Percentiles rank a stretch among this genome's conserved stretches.
These are phyloP conservation scores for Syritta pipiens DNA, from an alignment of 2,888 invertebrate species.

Conservation along the genomic window DNA sequence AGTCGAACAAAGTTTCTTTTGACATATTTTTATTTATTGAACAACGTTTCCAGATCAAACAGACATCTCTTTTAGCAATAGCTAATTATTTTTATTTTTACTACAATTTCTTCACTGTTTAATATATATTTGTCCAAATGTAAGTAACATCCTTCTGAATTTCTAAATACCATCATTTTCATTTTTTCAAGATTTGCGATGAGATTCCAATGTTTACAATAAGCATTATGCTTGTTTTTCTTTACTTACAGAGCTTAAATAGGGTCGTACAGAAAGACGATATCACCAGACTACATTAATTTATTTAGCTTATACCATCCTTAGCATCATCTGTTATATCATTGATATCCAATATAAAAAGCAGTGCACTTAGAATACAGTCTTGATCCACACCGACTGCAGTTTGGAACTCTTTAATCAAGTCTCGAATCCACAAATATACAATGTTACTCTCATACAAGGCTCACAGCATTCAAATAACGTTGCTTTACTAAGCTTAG, in stretches of 20 bases:
- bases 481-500: not conserved
- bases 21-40: not conserved
- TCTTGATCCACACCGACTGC: not conserved
- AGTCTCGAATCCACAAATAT: not conserved
- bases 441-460: not conserved
- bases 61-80: not conserved
- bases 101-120: no score
- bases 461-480: not conserved
- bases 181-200: not conserved
- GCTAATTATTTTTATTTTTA: no score
- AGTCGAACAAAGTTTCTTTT: not conserved
- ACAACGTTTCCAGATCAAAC: not conserved
- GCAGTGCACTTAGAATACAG: not conserved
- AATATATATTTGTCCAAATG: no score
- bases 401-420: not conserved
- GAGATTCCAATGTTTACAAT: conserved; percentile 1
- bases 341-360: not conserved
- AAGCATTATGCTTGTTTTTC: not conserved
- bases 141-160: not conserved
- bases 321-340: not conserved
- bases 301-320: not conserved
- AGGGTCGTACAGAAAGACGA: conserved; percentile 10
- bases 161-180: no score
- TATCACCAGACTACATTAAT: not conserved
- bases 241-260: not conserved